Evolutionary conservation across 1,140 invertebrate species (phyloP), one percentile per base, ranked within the genome.

Genomic region (Nephila pilipes): DNA sequence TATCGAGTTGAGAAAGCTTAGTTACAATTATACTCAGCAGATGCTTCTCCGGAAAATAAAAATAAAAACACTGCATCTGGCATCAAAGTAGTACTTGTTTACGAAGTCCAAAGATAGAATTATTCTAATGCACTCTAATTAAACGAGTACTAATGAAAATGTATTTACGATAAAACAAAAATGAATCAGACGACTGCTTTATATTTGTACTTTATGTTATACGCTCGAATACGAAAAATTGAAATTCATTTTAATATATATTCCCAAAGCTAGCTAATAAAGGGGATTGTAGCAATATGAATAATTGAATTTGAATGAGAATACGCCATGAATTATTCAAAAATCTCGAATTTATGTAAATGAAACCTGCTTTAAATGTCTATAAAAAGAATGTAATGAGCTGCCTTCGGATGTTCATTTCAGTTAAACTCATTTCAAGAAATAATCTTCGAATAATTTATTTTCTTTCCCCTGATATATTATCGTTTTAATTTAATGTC

Each of bases 251-350:
- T 32, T 75, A 75, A 75, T 75, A 2, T 32, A 75, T 75, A 75
- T 75, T 75, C 36, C 29, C 69, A 1, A 20, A 75, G 14, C 29
- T 75, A 75, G 36, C 69, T 36, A 75, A 75, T 75, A 36, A 75
- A 75, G 12, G 69, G 18, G 69, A 75, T 75, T 75, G 69, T 75
- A 32, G 3, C 69, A 32, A 75, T 75, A 32, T 18, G 69, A 36
- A 75, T 75, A 75, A 75, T 75, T 75, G 69, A 75, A 36, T 75
- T 75, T 75, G 69, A 75, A 32, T 32, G 12, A 69, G 65, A 69
- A 75, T 75, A 18, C 14, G 25, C 32, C 36, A 75, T 75, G 69
- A 75, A 75, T 75, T 6, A 75, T 75, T 75, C 69, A 75, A 32
- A 36, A 75, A 75, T 75, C 69, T 75, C 25, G 14, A 75, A 36